phyloP scores from a whole-genome alignment of 35 echinoderm and acorn worm species.

The Patiria miniata region DNA sequence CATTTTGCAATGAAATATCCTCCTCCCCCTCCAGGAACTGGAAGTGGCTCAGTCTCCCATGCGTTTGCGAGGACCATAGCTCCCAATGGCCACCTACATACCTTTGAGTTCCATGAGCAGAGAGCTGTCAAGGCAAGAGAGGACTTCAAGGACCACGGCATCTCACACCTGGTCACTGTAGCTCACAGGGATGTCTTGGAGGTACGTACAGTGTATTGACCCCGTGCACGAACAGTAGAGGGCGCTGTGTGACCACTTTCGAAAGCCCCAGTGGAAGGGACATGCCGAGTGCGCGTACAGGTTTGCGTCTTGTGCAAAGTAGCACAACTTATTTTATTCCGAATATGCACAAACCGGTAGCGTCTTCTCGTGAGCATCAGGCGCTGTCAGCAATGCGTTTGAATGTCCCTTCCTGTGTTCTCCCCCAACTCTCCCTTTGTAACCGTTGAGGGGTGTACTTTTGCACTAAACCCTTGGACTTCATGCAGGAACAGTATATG shows the following conservation, averaged over 20 bases:
- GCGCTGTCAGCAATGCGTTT: too few species aligned
- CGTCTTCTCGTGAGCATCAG: too few species aligned
- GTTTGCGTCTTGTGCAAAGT: neutral
- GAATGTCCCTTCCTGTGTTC: too few species aligned
- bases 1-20: too few species aligned
- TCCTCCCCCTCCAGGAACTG: conserved; percentile 65
- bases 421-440: too few species aligned
- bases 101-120: conserved; percentile 97
- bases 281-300: neutral
- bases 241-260: too few species aligned
- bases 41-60: conserved; percentile 96
- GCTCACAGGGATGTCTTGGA: conserved; percentile 72
- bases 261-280: too few species aligned
- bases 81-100: conserved; percentile 87
- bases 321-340: neutral
- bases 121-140: conserved; percentile 59
- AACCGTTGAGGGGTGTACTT: too few species aligned
- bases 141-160: conserved; percentile 86
- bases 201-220: conserved; percentile 8
- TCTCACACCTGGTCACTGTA: conserved; percentile 72
- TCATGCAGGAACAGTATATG: too few species aligned
- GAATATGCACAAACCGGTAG: too few species aligned
- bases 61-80: conserved; percentile 79
- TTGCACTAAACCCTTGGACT: too few species aligned
- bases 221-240: too few species aligned